phyloP scores from a whole-genome alignment of 2,888 invertebrate genomes.

The Balanococcus diminutus region DNA sequence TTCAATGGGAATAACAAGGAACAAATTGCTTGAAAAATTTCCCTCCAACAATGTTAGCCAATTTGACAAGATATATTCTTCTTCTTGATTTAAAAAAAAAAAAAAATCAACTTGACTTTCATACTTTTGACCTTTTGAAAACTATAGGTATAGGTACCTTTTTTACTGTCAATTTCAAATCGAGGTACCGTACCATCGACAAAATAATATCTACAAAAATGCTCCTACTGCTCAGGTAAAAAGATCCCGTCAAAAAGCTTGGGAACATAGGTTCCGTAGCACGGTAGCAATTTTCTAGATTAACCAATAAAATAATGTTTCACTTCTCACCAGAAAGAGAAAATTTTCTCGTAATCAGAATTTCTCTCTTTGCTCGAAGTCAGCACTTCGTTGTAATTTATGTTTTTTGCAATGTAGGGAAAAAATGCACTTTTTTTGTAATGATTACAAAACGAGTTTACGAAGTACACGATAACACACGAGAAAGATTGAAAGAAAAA shows the following conservation, averaged over 20 bases:
- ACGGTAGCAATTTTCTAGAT: background rate
- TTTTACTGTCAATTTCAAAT: background rate
- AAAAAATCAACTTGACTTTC: background rate
- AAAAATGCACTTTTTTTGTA: background rate
- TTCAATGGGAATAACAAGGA: background rate
- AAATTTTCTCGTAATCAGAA: conserved; percentile 3
- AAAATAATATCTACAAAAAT: background rate
- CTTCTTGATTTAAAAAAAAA: too few relatives aligned
- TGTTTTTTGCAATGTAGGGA: background rate
- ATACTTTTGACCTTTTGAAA: background rate
- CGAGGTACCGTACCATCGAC: background rate
- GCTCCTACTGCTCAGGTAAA: background rate
- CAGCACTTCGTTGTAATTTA: conserved; percentile 14
- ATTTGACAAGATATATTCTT: too few relatives aligned
- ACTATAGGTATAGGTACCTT: too few relatives aligned
- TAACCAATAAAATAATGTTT: background rate
- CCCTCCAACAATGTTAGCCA: too few relatives aligned
- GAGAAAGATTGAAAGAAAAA: background rate
- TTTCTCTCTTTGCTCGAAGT: background rate
- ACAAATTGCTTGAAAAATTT: background rate
- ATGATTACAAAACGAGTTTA: conserved; percentile 33
- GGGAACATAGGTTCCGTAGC: background rate
- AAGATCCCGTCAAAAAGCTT: background rate
- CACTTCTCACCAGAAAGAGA: background rate
- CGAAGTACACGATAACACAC: background rate